Percentiles rank a stretch among this genome's conserved stretches.
Conservation (phyloP, 2,113 vertebrate genomes). For the Scartelaos histophorus region DNA sequence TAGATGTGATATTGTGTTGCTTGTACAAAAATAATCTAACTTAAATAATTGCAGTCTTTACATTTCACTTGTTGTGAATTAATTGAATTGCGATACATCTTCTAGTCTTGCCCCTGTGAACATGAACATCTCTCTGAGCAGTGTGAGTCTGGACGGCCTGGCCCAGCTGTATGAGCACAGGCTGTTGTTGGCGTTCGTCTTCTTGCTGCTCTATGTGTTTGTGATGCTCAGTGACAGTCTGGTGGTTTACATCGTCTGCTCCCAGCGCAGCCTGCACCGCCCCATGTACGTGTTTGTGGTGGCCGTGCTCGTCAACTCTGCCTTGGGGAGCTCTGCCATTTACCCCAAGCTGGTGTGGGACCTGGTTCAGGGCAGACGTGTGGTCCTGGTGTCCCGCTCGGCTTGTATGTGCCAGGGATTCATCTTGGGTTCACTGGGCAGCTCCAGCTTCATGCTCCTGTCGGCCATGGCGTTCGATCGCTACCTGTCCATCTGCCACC, state of each 20-base stretch:
- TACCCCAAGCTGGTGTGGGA: slow-evolving; percentile 17
- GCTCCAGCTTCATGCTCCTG: slow-evolving; percentile 18
- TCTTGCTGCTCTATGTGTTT: slow-evolving; percentile 1
- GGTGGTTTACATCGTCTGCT: slow-evolving; percentile 20
- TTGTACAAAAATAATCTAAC: too few species aligned
- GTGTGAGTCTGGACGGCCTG: slow-evolving; percentile 12
- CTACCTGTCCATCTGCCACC: slow-evolving; percentile 29
- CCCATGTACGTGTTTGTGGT: slow-evolving; percentile 24
- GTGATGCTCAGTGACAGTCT: slow-evolving; percentile 10
- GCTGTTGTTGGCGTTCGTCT: neutral
- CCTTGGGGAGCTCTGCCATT: accelerated
- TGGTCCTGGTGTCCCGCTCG: neutral
- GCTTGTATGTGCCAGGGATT: slow-evolving; percentile 14
- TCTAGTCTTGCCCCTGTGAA: neutral
- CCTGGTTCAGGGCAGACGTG: neutral
- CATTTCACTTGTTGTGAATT: too few species aligned
- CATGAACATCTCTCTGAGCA: slow-evolving; percentile 4
- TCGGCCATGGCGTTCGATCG: slow-evolving; percentile 25
- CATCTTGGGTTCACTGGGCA: neutral
- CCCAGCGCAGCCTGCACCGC: slow-evolving; percentile 5
- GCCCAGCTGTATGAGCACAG: slow-evolving; percentile 6
- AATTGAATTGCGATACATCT: too few species aligned
- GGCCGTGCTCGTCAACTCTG: slow-evolving; percentile 26
- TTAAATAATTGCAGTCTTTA: too few species aligned
- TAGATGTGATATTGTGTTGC: too few species aligned